Evolutionary conservation across 2,888 invertebrate species (phyloP).

Genomic region (Herminia tarsipennalis): DNA sequence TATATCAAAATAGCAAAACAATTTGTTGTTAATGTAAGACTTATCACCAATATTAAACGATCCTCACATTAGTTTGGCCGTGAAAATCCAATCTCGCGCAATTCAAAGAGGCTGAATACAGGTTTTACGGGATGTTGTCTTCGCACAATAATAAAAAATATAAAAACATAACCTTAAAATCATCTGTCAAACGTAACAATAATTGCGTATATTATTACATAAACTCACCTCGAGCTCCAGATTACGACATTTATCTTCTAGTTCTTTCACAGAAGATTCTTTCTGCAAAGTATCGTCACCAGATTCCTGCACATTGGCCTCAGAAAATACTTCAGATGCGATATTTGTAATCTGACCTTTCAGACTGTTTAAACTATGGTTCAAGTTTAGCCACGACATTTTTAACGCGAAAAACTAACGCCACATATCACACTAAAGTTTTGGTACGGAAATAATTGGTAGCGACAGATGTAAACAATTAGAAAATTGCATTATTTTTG

Average conservation of each 20-base stretch:
- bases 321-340: conserved; percentile 95
- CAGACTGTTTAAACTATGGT: conserved; percentile 88
- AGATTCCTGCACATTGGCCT: conserved; percentile 85
- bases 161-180: conserved; percentile 76
- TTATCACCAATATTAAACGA: conserved; percentile 10
- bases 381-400: conserved; percentile 90
- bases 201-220: conserved; percentile 26
- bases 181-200: conserved; percentile 60
- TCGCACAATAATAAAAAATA: conserved; percentile 46
- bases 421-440: conserved; percentile 66
- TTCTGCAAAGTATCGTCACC: conserved; percentile 48
- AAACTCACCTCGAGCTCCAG: conserved; percentile 87
- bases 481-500: conserved; percentile 80
- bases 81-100: conserved; percentile 23
- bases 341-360: conserved; percentile 96
- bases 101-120: conserved; percentile 32
- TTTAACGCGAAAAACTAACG: conserved; percentile 45
- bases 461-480: conserved; percentile 69
- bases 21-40: conserved; percentile 25
- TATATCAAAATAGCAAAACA: conserved; percentile 24
- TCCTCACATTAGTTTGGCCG: conserved; percentile 13
- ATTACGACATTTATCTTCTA: conserved; percentile 83
- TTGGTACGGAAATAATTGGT: conserved; percentile 50
- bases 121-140: conserved; percentile 20
- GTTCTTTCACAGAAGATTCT: conserved; percentile 71